These are phyloP conservation scores for Platygyra sinensis DNA, from an alignment of 64 coral and sea anemone species.

Conservation along the genomic window DNA sequence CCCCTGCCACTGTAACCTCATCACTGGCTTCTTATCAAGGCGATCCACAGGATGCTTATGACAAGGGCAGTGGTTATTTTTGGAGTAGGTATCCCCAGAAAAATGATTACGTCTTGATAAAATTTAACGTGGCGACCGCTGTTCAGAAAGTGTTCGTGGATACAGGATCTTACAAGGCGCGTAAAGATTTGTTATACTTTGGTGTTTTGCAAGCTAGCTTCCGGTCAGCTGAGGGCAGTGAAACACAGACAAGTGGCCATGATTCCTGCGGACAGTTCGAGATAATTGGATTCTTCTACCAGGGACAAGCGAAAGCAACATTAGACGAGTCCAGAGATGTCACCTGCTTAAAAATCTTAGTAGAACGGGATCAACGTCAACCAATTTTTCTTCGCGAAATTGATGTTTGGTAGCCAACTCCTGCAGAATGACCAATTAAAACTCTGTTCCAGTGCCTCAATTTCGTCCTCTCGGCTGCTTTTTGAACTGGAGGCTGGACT, in stretches of 20 bases:
- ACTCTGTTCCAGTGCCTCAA: too few species aligned
- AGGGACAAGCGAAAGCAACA: neutral
- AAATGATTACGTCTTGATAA: conserved; percentile 20
- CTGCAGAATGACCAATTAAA: too few species aligned
- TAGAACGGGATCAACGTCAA: neutral
- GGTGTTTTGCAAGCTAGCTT: conserved; percentile 14
- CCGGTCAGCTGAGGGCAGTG: neutral
- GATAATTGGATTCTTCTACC: neutral
- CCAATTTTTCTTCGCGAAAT: conserved; percentile 2
- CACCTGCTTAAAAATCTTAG: neutral
- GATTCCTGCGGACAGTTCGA: neutral
- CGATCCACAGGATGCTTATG: neutral
- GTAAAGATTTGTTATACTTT: neutral
- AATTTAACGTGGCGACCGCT: neutral
- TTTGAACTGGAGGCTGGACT: too few species aligned
- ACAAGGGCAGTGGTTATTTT: neutral
- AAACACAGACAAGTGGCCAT: neutral
- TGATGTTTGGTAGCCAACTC: neutral
- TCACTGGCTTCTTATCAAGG: conserved; percentile 6
- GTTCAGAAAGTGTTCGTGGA: conserved; percentile 17
- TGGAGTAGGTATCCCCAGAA: neutral
- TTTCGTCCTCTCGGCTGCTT: too few species aligned
- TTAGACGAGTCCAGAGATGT: neutral
- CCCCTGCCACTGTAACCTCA: neutral
- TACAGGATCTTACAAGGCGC: neutral